These are phyloP conservation scores for Hassar affinis DNA, from an alignment of 2,113 vertebrate genomes.

Conservation along the genomic window DNA sequence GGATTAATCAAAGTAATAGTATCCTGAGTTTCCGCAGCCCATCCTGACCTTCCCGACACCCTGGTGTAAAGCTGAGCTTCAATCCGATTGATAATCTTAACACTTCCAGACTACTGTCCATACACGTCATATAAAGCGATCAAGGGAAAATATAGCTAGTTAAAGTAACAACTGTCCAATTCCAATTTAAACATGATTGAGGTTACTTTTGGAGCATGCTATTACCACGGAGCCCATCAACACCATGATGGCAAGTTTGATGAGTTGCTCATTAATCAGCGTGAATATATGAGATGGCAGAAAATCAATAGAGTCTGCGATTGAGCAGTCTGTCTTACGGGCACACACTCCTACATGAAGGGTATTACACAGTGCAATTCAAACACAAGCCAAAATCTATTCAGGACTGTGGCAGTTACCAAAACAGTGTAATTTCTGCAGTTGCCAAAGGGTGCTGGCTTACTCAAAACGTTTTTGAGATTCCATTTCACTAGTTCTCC, in stretches of 20 bases:
- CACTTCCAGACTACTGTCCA: background rate
- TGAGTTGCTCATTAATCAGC: conserved; percentile 30
- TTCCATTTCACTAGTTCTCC: background rate
- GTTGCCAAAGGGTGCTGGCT: conserved; percentile 11
- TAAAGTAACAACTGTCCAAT: background rate
- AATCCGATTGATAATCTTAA: background rate
- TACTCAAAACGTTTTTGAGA: background rate
- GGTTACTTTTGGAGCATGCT: background rate
- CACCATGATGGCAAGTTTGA: conserved; percentile 10
- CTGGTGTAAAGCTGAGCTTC: conserved; percentile 15
- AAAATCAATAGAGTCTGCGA: conserved; percentile 21
- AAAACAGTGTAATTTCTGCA: conserved; percentile 27
- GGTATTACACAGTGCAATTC: conserved; percentile 20
- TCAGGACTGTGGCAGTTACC: conserved; percentile 22
- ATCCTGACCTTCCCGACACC: conserved; percentile 12
- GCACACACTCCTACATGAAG: conserved; percentile 1
- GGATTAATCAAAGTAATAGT: conserved; percentile 41
- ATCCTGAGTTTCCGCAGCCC: background rate
- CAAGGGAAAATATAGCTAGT: background rate
- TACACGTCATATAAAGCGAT: background rate
- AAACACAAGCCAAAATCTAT: conserved; percentile 25
- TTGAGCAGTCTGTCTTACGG: background rate
- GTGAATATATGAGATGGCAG: conserved; percentile 29
- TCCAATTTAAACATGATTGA: background rate
- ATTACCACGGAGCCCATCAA: conserved; percentile 22